These are phyloP conservation scores for Cinclus mexicanus DNA, from an alignment of 2,113 vertebrate species.

Conservation along the genomic window DNA sequence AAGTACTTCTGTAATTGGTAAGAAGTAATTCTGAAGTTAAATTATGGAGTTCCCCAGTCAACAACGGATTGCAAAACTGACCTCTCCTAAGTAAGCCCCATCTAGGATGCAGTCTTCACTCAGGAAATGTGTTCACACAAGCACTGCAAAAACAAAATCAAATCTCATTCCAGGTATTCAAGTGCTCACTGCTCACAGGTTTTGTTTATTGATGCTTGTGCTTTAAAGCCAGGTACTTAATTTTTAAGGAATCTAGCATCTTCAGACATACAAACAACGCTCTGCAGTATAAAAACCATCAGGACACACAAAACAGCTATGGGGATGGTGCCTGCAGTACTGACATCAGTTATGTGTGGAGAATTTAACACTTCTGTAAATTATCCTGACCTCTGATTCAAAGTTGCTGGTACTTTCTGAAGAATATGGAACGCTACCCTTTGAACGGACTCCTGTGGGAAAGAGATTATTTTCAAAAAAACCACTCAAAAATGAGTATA, in stretches of 20 bases:
- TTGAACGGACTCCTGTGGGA: not conserved
- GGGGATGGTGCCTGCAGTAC: not conserved
- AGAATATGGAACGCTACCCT: not conserved
- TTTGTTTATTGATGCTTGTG: not conserved
- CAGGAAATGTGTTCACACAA: not conserved
- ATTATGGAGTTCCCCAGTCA: not conserved
- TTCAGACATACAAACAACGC: not conserved
- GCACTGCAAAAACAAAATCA: not conserved
- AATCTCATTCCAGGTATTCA: not conserved
- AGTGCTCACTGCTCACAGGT: not conserved
- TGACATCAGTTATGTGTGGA: not conserved
- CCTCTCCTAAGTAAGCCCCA: not conserved
- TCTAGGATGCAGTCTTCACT: not conserved
- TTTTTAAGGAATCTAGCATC: not conserved
- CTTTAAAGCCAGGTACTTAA: not conserved
- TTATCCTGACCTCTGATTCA: not conserved
- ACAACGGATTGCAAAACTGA: not conserved
- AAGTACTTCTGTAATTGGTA: not conserved
- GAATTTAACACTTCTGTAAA: not conserved
- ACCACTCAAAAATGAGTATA: not conserved
- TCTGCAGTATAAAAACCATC: not conserved
- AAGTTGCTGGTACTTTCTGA: not conserved
- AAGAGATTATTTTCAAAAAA: not conserved
- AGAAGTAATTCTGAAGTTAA: not conserved
- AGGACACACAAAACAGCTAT: not conserved